Base-by-base conservation (phyloP, 2,888 invertebrate genomes). In the Trissolcus japonicus region DNA sequence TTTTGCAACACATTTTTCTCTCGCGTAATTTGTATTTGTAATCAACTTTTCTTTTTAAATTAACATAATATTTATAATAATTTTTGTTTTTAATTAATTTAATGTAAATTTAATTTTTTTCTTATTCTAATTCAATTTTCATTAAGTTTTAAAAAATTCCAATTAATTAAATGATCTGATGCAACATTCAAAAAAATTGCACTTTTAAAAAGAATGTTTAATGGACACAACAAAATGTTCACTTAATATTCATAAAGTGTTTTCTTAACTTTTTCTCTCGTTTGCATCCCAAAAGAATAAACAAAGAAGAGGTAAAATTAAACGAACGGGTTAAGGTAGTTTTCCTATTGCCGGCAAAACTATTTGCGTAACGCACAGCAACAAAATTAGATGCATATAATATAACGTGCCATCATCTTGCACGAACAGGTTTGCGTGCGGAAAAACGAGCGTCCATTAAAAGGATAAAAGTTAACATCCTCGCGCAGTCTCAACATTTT, bases 341-440 rank as follows among this genome's bases (percentile, higher is more conserved):
- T 46, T 14, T 46, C 46, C n/a, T 6, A 16, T 46, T 48, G 54
- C 54, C 48, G 60, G 55, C 55, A 46, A 68, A 68, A 68, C 35
- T 60, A 68, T 68, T 68, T 68, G 61, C 61, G 68, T 60, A 68
- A 68, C 59, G 54, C 60, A 53, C 48, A 14, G 56, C 40, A 46
- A 46, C 48, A 19, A 61, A 68, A 67, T 59, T 67, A 67, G 19
- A 25, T 21, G 68, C 19, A 17, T 40, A 50, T 59, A 35, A 35
- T 25, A 25, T 35, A 59, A 57, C 59, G 59, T 50, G 66, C 40
- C 66, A 54, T 68, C 67, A 46, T 60, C 54, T 59, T 54, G 43
- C 46, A 35, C 67, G 51, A 68, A 68, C 67, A 60, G 67, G 67
- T 68, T 68, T 68, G 25, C 54, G 57, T 50, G 56, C 40, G 56